These are phyloP conservation scores for Engystomops pustulosus DNA, from an alignment of 2,113 vertebrate species.

Conservation along the genomic window DNA sequence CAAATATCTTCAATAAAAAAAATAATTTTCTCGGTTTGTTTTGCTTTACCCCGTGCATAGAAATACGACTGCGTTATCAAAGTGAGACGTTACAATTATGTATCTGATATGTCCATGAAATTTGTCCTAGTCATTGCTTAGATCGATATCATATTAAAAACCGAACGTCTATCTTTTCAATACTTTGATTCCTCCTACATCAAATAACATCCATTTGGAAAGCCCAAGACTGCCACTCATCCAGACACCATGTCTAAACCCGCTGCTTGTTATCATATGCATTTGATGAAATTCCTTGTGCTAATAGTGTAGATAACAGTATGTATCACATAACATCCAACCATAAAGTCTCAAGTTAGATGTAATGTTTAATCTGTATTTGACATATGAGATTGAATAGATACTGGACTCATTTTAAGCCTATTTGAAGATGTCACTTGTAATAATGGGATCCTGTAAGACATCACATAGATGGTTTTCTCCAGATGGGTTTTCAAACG, in stretches of 20 bases:
- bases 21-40: no score
- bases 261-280: not conserved
- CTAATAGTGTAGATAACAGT: slow-evolving; percentile 7
- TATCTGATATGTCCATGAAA: no score
- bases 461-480: slow-evolving; percentile 35
- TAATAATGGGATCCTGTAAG: slow-evolving; percentile 30
- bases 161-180: not conserved
- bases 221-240: not conserved
- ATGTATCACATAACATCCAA: not conserved
- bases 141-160: not conserved
- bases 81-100: no score
- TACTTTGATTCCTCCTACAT: not conserved
- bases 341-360: slow-evolving; percentile 11
- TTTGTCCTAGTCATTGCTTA: not conserved
- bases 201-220: not conserved
- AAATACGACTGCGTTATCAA: no score
- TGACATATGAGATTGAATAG: slow-evolving; percentile 40
- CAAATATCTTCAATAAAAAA: no score
- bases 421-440: slow-evolving; percentile 49
- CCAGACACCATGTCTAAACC: not conserved
- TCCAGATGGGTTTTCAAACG: slow-evolving; percentile 11
- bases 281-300: not conserved
- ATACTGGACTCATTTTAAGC: slow-evolving; percentile 39
- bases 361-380: slow-evolving; percentile 28
- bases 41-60: no score